Conservation (phyloP, 2,113 vertebrate species). For the Corythoichthys intestinalis region DNA sequence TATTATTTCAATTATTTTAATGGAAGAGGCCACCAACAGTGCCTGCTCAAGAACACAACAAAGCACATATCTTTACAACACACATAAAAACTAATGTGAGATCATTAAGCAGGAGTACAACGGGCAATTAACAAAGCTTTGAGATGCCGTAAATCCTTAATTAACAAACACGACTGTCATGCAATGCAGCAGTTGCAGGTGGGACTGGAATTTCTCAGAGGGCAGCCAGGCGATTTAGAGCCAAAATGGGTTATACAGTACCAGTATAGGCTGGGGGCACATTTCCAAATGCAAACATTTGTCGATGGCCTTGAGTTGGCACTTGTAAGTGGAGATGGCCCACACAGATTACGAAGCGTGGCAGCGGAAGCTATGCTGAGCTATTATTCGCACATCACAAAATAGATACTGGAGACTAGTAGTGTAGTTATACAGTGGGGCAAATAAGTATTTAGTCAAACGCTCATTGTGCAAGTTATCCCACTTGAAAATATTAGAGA, state of each 20-base stretch:
- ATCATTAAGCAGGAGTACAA: constrained; percentile 48
- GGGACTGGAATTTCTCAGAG: constrained; percentile 62
- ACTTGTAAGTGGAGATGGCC: constrained; percentile 57
- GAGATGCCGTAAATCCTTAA: constrained; percentile 65
- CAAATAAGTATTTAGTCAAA: no score
- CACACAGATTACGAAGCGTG: constrained; percentile 55
- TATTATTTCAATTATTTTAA: constrained; percentile 40
- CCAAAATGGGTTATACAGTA: constrained; percentile 28
- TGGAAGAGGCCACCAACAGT: constrained; percentile 44
- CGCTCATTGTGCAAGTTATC: no score
- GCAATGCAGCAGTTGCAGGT: constrained; percentile 38
- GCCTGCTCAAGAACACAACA: constrained; percentile 27
- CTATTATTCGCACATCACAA: constrained; percentile 67
- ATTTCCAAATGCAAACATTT: constrained; percentile 57
- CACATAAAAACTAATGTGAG: constrained; percentile 60
- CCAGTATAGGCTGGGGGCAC: constrained; percentile 34
- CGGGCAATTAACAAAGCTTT: constrained; percentile 63
- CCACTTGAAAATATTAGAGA: no score
- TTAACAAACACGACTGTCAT: constrained; percentile 56
- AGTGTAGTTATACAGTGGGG: neutral
- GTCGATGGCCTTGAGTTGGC: constrained; percentile 40
- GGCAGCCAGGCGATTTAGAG: constrained; percentile 52
- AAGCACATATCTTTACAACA: constrained; percentile 43
- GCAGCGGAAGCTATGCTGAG: constrained; percentile 59
- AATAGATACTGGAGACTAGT: constrained; percentile 44